Percentiles rank a stretch among this genome's conserved stretches.
Conservation (phyloP, 2,113 vertebrate species). For the Bolborhynchus lineola region DNA sequence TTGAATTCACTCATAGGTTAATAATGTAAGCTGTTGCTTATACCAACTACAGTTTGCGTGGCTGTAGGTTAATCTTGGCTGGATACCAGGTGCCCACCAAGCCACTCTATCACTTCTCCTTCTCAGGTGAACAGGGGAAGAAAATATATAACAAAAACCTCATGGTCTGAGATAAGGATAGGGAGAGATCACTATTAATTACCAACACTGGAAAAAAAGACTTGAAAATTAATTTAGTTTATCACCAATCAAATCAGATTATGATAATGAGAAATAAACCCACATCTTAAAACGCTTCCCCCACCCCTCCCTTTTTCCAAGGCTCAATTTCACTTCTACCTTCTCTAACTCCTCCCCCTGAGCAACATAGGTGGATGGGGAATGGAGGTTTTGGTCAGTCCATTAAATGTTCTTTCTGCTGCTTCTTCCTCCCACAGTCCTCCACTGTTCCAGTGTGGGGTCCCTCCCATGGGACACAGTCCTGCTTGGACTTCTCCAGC, state of each 20-base stretch:
- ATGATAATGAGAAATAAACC: background rate
- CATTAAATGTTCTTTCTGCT: rapidly evolving
- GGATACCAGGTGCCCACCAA: background rate
- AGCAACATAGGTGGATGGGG: background rate
- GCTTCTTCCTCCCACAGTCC: background rate
- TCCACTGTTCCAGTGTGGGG: background rate
- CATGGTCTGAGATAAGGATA: background rate
- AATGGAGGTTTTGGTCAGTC: background rate
- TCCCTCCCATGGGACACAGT: background rate
- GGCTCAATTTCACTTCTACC: rapidly evolving
- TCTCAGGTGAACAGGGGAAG: background rate
- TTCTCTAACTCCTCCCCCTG: background rate
- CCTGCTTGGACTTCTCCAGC: background rate
- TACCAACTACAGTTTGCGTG: background rate
- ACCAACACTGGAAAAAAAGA: background rate
- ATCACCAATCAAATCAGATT: background rate
- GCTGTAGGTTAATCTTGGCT: background rate
- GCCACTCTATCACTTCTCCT: rapidly evolving
- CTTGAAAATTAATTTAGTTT: background rate
- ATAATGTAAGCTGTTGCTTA: background rate
- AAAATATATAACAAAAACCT: background rate
- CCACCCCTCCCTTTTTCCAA: background rate
- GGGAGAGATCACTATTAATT: background rate
- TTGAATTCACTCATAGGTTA: background rate
- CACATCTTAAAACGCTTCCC: background rate